Conservation (phyloP, 2,888 invertebrate species). For the Noctua comes region DNA sequence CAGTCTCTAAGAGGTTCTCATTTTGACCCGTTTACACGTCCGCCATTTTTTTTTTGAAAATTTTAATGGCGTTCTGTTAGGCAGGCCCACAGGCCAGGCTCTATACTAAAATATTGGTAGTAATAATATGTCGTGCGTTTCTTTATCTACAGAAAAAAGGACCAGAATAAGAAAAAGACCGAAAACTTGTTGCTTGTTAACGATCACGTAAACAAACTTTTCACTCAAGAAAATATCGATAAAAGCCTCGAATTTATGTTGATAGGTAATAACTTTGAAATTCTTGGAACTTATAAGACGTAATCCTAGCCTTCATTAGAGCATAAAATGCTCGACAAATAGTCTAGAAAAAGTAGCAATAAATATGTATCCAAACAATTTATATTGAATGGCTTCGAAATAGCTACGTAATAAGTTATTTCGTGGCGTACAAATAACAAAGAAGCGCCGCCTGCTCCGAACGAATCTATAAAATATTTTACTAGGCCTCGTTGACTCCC, state of each 20-base stretch:
- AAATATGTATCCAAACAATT: constrained; percentile 47
- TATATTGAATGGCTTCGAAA: constrained; percentile 24
- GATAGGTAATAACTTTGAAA: neutral
- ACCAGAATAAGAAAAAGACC: neutral
- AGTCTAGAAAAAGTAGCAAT: constrained; percentile 18
- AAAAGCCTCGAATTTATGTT: neutral
- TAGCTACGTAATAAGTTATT: constrained; percentile 39
- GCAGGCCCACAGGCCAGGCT: neutral
- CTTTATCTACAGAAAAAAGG: neutral
- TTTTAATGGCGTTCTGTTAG: neutral
- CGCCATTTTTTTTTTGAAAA: neutral
- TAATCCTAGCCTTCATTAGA: neutral
- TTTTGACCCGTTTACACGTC: neutral
- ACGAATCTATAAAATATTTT: constrained; percentile 58
- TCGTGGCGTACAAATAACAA: constrained; percentile 48
- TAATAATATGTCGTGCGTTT: neutral
- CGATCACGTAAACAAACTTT: neutral
- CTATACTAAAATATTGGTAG: neutral
- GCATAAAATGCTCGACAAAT: neutral
- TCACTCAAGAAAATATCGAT: neutral
- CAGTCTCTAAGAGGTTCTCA: neutral
- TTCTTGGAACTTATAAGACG: neutral
- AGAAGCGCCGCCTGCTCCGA: constrained; percentile 21
- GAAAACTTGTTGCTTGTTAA: neutral
- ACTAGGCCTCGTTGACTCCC: constrained; percentile 43